phyloP scores from a whole-genome alignment of 2,888 invertebrate genomes.

The Nephrotoma guestfalica region DNA sequence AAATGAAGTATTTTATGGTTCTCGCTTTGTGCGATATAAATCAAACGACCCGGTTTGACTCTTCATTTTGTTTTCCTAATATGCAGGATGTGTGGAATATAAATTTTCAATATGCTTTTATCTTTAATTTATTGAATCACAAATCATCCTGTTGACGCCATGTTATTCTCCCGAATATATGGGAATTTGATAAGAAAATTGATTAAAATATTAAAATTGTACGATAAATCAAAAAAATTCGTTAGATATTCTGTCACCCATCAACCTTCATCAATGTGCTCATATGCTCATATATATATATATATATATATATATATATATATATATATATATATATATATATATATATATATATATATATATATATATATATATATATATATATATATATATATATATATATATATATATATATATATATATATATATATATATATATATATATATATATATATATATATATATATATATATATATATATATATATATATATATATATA shows the following conservation, averaged over 20 bases:
- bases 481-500: no score
- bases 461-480: no score
- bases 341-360: no score
- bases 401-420: no score
- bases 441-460: no score
- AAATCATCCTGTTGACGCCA: background rate
- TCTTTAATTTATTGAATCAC: background rate
- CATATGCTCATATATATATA: background rate
- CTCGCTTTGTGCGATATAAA: background rate
- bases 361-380: no score
- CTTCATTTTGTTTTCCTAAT: background rate
- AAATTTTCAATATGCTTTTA: background rate
- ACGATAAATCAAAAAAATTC: background rate
- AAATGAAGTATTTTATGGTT: background rate
- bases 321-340: no score
- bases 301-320: no score
- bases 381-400: no score
- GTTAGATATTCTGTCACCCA: background rate
- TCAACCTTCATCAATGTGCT: background rate
- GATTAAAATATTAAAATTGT: background rate
- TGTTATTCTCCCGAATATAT: background rate
- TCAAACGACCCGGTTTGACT: background rate
- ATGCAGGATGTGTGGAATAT: background rate
- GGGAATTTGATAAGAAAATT: background rate
- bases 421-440: no score